These are phyloP conservation scores for Enteromius paludinosus DNA, from an alignment of 2,797 vertebrate genomes.

Conservation along the genomic window DNA sequence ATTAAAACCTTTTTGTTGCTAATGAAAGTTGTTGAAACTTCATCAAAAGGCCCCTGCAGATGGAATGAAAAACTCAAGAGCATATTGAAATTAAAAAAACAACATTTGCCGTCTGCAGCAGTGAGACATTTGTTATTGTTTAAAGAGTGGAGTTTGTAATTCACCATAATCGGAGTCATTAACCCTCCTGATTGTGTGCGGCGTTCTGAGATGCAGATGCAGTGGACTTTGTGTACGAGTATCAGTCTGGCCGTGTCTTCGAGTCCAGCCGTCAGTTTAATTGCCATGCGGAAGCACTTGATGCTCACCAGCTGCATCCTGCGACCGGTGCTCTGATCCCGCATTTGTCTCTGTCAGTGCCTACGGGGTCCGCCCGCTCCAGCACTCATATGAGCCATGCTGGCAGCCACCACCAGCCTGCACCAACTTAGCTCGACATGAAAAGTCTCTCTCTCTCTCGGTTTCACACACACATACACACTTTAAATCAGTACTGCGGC, in stretches of 20 bases:
- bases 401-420: constrained; percentile 63
- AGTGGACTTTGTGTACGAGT: constrained; percentile 56
- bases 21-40: neutral
- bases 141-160: constrained; percentile 35
- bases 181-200: constrained; percentile 17
- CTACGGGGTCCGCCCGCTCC: constrained; percentile 63
- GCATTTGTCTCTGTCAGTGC: constrained; percentile 77
- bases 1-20: neutral
- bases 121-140: constrained; percentile 25
- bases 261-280: constrained; percentile 72
- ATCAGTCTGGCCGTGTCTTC: constrained; percentile 49
- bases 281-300: constrained; percentile 76
- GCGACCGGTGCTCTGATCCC: constrained; percentile 70
- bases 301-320: constrained; percentile 80
- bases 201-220: constrained; percentile 57
- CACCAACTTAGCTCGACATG: constrained; percentile 40
- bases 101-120: constrained; percentile 17
- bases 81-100: neutral
- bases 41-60: neutral
- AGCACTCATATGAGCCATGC: constrained; percentile 66
- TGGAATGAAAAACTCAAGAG: neutral
- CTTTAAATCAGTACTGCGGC: neutral
- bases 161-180: constrained; percentile 31
- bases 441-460: constrained; percentile 33
- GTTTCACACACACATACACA: neutral